Evolutionary conservation across 2,113 vertebrate genomes (phyloP), one percentile per base, ranked within the genome.

Genomic region (Andinoacara biseriatus): DNA sequence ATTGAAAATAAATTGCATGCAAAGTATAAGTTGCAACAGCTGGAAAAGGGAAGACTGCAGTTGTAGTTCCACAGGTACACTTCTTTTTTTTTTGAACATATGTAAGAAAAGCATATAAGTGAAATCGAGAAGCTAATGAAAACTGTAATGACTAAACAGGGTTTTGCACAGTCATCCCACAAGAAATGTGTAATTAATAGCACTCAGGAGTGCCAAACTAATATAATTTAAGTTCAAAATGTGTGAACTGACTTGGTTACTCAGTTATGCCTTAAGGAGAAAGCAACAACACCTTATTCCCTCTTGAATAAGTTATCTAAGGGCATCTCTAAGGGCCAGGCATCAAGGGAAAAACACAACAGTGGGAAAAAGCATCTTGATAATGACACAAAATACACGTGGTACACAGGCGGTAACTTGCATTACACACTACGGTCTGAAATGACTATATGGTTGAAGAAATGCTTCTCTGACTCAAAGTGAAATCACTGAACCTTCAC

Each of bases 211-310:
- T 57, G 67, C 1, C 5, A 4, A 29, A 61, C 1, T 80, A 81
- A 87, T 89, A 6, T 46, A 69, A 79, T 74, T 78, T 3, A 18
- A 75, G 74, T 24, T 11, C 7, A 20, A 38, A 74, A 85, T 40
- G 85, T 90, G 91, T 87, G 78, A 93, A 76, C 22, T 17, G 54
- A 67, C 33, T 57, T 67, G 46, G 38, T 46, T 67, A 54, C 9
- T 61, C 58, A 26, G 56, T 46, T 80, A 79, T 56, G 67, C 75
- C 69, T 78, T 33, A 1, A 83, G 83, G 78, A 83, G 61, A 74
- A 86, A 74, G 65, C 86, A 94, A 91, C 83, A 94, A 93, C 93
- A 94, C 86, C 84, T 90, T 10, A 52, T 61, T 92, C 92, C 85
- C 90, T 52, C 52, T 26, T 79, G 88, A 87, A 35, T 82, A 20